Base-by-base conservation (phyloP, 2,113 vertebrate species). In the Thamnophis sirtalis region DNA sequence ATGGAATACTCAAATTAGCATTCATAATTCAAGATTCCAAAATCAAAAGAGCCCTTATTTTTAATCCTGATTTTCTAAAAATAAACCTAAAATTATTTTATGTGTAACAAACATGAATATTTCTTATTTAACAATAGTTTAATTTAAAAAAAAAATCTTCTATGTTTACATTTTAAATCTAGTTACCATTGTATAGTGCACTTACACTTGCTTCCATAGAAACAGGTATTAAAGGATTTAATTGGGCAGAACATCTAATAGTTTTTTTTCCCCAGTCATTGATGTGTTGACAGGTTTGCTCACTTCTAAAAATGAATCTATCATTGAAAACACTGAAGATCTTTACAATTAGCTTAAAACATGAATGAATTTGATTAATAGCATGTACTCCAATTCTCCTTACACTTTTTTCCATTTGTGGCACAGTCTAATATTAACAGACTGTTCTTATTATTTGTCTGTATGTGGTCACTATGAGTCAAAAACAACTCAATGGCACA, bases 1-100 rank as follows among this genome's bases (percentile, higher is more conserved):
- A 94, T 33, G 91, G 91, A 94, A 91, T 87, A 94, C 94, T 55
- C 86, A 92, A 86, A 51, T 88, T 93, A 87, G 93, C 95, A 96
- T 33, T 54, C 89, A 93, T 60, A 92, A 92, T 0, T 0, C 63
- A 92, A 89, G 21, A 17, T 92, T 86, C 63, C 92, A 84, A 93
- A 68, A 95, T 94, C 87, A 95, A 86, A 48, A 49, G 0, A 89
- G 0, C 7, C 94, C 93, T 89, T 7, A 92, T 33, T 92, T 94
- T 90, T 88, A 92, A 93, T 94, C 86, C 58, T 92, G 26, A 2
- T 95, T 15, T 88, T 55, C 86, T n/a, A 84, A 68, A 68, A 68
- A 15, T n/a, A n/a, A 17, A 60, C 60, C 86, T 5, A 93, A 90
- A 4, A 55, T 17, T 1, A 10, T 90, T 8, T n/a, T 54, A n/a